Conservation (phyloP, 1,140 invertebrate genomes). For the Temnothorax curvispinosus region DNA sequence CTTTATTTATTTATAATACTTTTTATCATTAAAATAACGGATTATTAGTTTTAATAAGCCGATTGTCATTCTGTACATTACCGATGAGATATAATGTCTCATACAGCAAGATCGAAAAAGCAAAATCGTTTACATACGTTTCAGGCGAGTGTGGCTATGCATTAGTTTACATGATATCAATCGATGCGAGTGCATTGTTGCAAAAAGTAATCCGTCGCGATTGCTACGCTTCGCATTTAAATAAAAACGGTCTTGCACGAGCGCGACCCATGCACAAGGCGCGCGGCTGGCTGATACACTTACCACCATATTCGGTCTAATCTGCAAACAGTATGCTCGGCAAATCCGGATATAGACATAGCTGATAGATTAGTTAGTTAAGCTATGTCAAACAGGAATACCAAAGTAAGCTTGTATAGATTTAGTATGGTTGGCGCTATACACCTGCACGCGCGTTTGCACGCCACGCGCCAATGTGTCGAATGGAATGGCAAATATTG, state of each 20-base stretch:
- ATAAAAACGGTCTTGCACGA: slow-evolving; percentile 4
- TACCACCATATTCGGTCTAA: slow-evolving; percentile 62
- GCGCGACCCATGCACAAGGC: neutral
- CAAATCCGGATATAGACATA: slow-evolving; percentile 61
- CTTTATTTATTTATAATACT: neutral
- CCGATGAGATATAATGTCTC: neutral
- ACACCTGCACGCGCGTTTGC: slow-evolving; percentile 56
- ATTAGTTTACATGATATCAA: neutral
- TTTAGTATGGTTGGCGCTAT: slow-evolving; percentile 54
- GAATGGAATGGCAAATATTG: slow-evolving; percentile 53
- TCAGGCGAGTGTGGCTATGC: neutral
- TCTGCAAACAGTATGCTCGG: slow-evolving; percentile 62
- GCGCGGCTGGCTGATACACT: slow-evolving; percentile 54
- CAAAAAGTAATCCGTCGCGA: slow-evolving; percentile 9
- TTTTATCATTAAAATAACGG: neutral
- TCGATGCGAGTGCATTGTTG: neutral
- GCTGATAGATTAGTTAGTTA: slow-evolving; percentile 65
- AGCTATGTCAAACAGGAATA: slow-evolving; percentile 60
- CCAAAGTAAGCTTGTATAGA: slow-evolving; percentile 60
- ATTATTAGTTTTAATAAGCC: neutral
- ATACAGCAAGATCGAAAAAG: neutral
- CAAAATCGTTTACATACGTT: neutral
- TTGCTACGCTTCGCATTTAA: neutral
- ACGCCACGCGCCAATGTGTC: slow-evolving; percentile 47
- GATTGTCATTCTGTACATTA: neutral